These are phyloP conservation scores for Lasius fuliginosus DNA, from an alignment of 2,888 invertebrate genomes.

Conservation along the genomic window DNA sequence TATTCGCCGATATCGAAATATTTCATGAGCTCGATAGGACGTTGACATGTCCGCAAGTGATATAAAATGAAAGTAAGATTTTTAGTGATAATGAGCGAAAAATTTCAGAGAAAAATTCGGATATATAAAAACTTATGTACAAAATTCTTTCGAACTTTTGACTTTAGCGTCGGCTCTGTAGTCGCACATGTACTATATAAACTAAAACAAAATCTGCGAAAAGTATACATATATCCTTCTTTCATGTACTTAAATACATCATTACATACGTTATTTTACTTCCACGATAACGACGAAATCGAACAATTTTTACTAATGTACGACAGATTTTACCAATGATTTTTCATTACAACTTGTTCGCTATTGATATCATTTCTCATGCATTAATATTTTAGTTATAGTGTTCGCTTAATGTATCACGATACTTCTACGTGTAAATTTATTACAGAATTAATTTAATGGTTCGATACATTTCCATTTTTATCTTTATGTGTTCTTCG, in stretches of 20 bases:
- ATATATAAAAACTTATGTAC: slow-evolving; percentile 57
- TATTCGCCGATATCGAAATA: slow-evolving; percentile 58
- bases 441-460: not conserved
- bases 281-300: slow-evolving; percentile 11
- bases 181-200: slow-evolving; percentile 37
- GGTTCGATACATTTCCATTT: slow-evolving; percentile 11
- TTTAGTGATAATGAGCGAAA: slow-evolving; percentile 44
- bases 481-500: slow-evolving; percentile 18
- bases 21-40: slow-evolving; percentile 66
- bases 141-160: slow-evolving; percentile 48
- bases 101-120: slow-evolving; percentile 18
- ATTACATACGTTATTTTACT: slow-evolving; percentile 33
- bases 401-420: not conserved
- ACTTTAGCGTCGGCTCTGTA: slow-evolving; percentile 50
- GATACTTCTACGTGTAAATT: slow-evolving; percentile 2
- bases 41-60: slow-evolving; percentile 77
- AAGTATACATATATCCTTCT: slow-evolving; percentile 38
- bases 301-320: slow-evolving; percentile 13
- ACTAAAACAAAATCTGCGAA: slow-evolving; percentile 50
- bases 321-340: not conserved
- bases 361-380: not conserved
- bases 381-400: not conserved
- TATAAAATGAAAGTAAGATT: slow-evolving; percentile 75
- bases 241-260: slow-evolving; percentile 68
- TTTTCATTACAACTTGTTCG: slow-evolving; percentile 2